Evolutionary conservation across 2,888 invertebrate genomes (phyloP).

Genomic region (Liposcelis brunnea): DNA sequence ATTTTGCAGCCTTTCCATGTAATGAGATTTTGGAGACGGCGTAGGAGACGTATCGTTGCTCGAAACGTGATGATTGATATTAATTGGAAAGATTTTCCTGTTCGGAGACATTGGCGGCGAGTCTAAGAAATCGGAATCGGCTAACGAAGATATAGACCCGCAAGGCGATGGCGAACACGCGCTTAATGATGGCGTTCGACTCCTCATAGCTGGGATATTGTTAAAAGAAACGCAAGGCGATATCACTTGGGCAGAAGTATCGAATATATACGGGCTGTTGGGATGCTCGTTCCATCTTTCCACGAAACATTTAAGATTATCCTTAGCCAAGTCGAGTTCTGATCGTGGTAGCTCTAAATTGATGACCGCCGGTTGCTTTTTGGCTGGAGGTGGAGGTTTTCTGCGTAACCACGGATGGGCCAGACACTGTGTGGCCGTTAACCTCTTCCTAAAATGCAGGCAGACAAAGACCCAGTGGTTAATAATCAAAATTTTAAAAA

Average conservation of each 20-base stretch:
- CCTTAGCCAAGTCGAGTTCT: slow-evolving; percentile 39
- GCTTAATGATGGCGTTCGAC: slow-evolving; percentile 27
- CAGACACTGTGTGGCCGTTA: slow-evolving; percentile 68
- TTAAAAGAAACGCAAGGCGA: slow-evolving; percentile 14
- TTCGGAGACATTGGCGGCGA: slow-evolving; percentile 15
- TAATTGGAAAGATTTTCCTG: not conserved
- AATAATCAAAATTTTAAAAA: slow-evolving; percentile 8
- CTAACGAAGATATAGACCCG: slow-evolving; percentile 50
- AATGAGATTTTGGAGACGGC: not conserved
- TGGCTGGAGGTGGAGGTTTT: slow-evolving; percentile 25
- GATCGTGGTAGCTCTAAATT: slow-evolving; percentile 17
- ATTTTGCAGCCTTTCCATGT: slow-evolving; percentile 14
- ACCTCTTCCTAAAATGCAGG: slow-evolving; percentile 43
- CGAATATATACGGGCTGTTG: slow-evolving; percentile 70
- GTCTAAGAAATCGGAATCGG: slow-evolving; percentile 29
- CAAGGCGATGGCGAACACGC: slow-evolving; percentile 69
- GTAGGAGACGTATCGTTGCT: not conserved
- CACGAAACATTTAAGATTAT: slow-evolving; percentile 67
- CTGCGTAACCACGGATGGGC: slow-evolving; percentile 71
- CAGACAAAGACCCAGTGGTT: slow-evolving; percentile 21
- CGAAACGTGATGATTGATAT: not conserved
- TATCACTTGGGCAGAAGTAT: slow-evolving; percentile 30
- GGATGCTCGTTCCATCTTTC: slow-evolving; percentile 81
- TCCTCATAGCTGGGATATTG: slow-evolving; percentile 1
- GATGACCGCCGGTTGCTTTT: slow-evolving; percentile 3